These are phyloP conservation scores for Teinopalpus imperialis DNA, from an alignment of 2,888 invertebrate species.

Conservation along the genomic window DNA sequence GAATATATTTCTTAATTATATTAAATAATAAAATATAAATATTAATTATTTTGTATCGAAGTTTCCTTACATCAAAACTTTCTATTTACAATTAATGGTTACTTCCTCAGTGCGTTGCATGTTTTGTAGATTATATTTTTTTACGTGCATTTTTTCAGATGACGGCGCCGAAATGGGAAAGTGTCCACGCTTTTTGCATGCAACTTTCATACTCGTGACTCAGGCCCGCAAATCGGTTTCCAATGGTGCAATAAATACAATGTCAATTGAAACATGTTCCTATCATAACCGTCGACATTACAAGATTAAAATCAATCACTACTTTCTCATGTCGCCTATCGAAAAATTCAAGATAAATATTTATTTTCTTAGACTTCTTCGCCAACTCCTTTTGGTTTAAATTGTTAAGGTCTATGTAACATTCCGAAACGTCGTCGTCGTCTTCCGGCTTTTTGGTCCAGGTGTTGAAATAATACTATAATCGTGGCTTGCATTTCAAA, in stretches of 20 bases:
- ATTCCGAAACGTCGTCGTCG: slow-evolving; percentile 18
- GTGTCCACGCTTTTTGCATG: slow-evolving; percentile 12
- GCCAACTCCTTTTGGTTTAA: no score
- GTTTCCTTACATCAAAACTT: neutral
- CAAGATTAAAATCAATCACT: no score
- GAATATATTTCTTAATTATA: no score
- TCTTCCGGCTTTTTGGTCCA: slow-evolving; percentile 22
- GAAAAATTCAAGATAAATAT: no score
- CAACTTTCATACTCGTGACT: slow-evolving; percentile 14
- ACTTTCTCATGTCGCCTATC: no score
- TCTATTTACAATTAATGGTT: neutral
- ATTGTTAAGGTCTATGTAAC: no score
- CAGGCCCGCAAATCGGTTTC: slow-evolving; percentile 20
- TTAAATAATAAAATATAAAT: no score
- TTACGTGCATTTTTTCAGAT: neutral
- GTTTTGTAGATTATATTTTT: neutral
- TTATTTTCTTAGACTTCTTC: no score
- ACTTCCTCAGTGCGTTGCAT: neutral
- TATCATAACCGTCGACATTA: no score
- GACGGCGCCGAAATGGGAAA: slow-evolving; percentile 3
- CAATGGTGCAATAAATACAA: slow-evolving; percentile 29
- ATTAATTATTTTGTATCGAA: no score
- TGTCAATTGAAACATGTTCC: slow-evolving; percentile 21
- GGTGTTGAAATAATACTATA: slow-evolving; percentile 24
- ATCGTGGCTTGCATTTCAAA: slow-evolving; percentile 22